Conservation (phyloP, 2,797 vertebrate species). For the Morus bassanus region DNA sequence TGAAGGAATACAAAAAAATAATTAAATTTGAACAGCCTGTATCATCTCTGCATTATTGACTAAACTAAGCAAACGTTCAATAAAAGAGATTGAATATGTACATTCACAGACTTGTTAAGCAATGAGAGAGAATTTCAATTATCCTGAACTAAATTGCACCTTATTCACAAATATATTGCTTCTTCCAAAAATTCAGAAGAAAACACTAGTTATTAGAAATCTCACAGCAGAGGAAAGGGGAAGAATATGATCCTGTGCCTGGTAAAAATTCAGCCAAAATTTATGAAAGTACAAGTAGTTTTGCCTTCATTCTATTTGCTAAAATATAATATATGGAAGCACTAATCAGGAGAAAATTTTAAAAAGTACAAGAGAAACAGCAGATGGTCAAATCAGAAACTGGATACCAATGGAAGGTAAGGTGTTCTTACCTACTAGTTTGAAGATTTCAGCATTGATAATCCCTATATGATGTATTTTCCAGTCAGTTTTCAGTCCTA, state of each 20-base stretch:
- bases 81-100: not conserved
- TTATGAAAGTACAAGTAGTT: not conserved
- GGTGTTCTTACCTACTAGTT: not conserved
- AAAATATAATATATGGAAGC: not conserved
- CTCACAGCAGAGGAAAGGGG: rapidly evolving
- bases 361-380: not conserved
- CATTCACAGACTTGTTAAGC: not conserved
- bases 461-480: not conserved
- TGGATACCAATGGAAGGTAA: not conserved
- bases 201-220: not conserved
- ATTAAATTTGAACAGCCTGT: not conserved
- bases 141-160: not conserved
- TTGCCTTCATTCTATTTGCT: not conserved
- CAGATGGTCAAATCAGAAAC: not conserved
- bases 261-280: not conserved
- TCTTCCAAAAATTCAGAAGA: not conserved
- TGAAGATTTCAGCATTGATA: not conserved
- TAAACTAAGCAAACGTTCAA: not conserved
- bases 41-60: not conserved
- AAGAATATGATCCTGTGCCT: not conserved
- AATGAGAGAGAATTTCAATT: not conserved
- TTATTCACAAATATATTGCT: not conserved
- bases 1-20: not conserved
- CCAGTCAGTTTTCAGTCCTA: not conserved
- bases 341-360: not conserved